Percentiles rank a stretch among this genome's conserved stretches.
Conservation (phyloP, 2,888 invertebrate genomes). For the Galeruca laticollis region DNA sequence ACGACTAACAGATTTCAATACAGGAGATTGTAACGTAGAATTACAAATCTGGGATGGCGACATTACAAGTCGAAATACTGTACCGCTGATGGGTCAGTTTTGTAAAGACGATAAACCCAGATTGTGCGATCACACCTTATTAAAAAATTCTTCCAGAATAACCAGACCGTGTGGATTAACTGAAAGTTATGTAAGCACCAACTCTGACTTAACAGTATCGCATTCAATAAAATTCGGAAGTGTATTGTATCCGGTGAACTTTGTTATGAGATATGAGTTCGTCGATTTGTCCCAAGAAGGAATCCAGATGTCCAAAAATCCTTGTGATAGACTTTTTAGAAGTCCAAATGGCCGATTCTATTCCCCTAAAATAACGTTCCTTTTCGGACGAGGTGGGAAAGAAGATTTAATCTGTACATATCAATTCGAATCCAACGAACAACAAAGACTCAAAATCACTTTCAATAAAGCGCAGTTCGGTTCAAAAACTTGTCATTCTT, state of each 20-base stretch:
- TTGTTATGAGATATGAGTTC: constrained; percentile 85
- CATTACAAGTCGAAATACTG: constrained; percentile 63
- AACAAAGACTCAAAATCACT: constrained; percentile 78
- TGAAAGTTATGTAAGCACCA: constrained; percentile 84
- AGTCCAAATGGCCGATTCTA: constrained; percentile 71
- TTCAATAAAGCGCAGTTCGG: constrained; percentile 79
- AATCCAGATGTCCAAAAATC: constrained; percentile 72
- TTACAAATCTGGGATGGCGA: constrained; percentile 83
- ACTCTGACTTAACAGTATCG: constrained; percentile 80
- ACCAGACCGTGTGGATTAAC: constrained; percentile 78
- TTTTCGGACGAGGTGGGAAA: constrained; percentile 85
- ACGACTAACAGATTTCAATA: constrained; percentile 73
- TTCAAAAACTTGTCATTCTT: constrained; percentile 75
- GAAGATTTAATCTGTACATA: constrained; percentile 81
- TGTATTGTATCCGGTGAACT: constrained; percentile 82
- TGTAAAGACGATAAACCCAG: constrained; percentile 82
- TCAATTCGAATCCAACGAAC: constrained; percentile 78
- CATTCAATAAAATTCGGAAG: constrained; percentile 84
- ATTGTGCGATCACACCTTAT: constrained; percentile 79
- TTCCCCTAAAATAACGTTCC: constrained; percentile 84
- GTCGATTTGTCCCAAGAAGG: constrained; percentile 81
- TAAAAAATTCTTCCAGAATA: constrained; percentile 79
- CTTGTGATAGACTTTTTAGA: constrained; percentile 74
- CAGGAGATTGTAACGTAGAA: constrained; percentile 77
- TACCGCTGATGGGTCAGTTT: constrained; percentile 78